phyloP scores from a whole-genome alignment of 1,140 invertebrate species.

The Ips typographus region DNA sequence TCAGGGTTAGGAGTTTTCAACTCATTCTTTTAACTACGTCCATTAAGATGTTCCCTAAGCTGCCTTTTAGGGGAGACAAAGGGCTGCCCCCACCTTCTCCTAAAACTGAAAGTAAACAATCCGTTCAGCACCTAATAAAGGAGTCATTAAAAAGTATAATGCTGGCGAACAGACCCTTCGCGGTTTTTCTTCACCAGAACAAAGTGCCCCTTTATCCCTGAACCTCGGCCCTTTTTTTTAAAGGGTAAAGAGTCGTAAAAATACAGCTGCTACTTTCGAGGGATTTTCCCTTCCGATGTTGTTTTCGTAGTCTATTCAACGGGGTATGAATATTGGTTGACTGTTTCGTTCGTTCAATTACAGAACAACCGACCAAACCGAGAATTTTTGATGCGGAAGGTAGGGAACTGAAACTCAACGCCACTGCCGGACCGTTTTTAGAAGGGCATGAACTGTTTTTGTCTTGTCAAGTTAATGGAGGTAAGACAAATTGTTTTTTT shows the following conservation, averaged over 20 bases:
- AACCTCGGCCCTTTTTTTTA: conserved; percentile 8
- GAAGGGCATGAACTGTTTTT: conserved; percentile 78
- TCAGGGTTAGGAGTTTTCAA: not conserved
- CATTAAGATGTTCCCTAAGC: not conserved
- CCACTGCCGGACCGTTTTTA: conserved; percentile 76
- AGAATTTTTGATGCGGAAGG: conserved; percentile 80
- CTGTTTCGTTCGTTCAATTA: too few species aligned
- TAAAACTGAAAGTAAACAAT: conserved; percentile 37
- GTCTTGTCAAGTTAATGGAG: conserved; percentile 80
- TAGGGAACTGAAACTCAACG: conserved; percentile 63
- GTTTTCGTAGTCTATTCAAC: not conserved
- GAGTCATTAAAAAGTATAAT: conserved; percentile 40
- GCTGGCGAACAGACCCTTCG: conserved; percentile 21
- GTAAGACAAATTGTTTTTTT: conserved; percentile 56
- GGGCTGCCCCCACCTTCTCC: not conserved
- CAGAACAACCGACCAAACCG: conserved; percentile 76
- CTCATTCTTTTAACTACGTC: not conserved
- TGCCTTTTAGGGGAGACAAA: not conserved
- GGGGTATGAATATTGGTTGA: not conserved
- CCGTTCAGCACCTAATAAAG: conserved; percentile 29
- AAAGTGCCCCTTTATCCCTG: conserved; percentile 8
- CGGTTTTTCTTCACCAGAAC: conserved; percentile 12
- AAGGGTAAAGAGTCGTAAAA: conserved; percentile 23
- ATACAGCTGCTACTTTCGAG: conserved; percentile 4
- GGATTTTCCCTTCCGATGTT: not conserved